Evolutionary conservation across 1,140 invertebrate species (phyloP), one percentile per base, ranked within the genome.

Genomic region (Drosophila punjabiensis): DNA sequence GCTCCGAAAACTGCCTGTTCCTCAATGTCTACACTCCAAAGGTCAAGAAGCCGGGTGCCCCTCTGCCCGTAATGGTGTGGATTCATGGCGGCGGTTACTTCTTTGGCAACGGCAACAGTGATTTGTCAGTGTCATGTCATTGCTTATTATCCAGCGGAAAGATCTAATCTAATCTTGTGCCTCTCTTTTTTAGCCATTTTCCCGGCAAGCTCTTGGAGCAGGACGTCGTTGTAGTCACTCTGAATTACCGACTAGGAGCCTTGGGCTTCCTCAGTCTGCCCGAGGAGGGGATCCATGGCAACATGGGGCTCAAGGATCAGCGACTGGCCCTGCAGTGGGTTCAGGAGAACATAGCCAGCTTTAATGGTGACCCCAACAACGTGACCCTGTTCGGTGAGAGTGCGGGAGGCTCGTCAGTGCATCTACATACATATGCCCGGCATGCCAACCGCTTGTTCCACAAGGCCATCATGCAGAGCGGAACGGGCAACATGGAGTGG

Each of bases 241-340:
- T 96, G 9, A 96, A 96, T 75, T 96, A 96, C 83, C 94, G 96
- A 45, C 83, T 94, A 11, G 95, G 95, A 77, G 94, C 95, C 2
- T 85, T 96, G 16, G 95, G 95, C 1, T 94, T 94, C 62, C 87
- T 94, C 1, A 93, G 93, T 75, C 77, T 94, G 6, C 93, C 94
- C 28, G 94, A 84, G 20, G 93, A 93, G 43, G 94, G 94, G 45
- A 93, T 94, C 1, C 94, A 94, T 4, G 95, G 95, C 5, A 96
- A 96, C 86, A 94, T 94, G 30, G 95, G 95, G 0, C 75, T 96
- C 18, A 95, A 94, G 84, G 95, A 95, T 76, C 95, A 91, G 59
- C 83, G 88, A 8, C 48, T 93, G 75, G 96, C 95, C 2, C 66
- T 95, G 16, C 92, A 94, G 78, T 95, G 94, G 94, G 93, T 96